Evolutionary conservation across 2,888 invertebrate species (phyloP).

Genomic region (Calameuta idolon): DNA sequence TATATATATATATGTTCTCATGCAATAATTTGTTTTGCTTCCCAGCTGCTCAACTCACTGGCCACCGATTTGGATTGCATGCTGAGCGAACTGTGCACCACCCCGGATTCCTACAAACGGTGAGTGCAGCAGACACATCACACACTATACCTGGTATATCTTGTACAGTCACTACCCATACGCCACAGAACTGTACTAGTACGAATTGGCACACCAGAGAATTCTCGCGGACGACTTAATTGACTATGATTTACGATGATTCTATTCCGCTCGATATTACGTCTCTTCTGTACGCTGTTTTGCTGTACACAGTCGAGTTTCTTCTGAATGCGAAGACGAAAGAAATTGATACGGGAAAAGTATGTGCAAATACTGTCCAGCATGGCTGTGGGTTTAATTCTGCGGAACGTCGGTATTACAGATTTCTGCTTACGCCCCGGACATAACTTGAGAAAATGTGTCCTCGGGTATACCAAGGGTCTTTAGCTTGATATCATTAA

Average conservation of each 20-base stretch:
- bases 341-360: background rate
- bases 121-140: conserved; percentile 37
- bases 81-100: conserved; percentile 84
- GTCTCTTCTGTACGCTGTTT: background rate
- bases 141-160: background rate
- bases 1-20: background rate
- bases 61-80: conserved; percentile 89
- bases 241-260: background rate
- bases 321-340: background rate
- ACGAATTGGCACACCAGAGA: background rate
- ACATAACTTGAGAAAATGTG: background rate
- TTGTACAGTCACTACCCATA: background rate
- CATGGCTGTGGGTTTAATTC: background rate
- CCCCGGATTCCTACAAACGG: conserved; percentile 68
- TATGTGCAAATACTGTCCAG: background rate
- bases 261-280: background rate
- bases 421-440: background rate
- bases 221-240: conserved; percentile 1
- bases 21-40: background rate
- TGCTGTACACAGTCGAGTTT: background rate
- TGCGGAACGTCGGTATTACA: background rate
- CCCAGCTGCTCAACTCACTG: conserved; percentile 82
- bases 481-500: conserved; percentile 44
- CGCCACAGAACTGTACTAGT: background rate
- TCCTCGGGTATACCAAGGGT: background rate